Base-by-base conservation (phyloP, 2,113 vertebrate species). In the Aphelocoma coerulescens region DNA sequence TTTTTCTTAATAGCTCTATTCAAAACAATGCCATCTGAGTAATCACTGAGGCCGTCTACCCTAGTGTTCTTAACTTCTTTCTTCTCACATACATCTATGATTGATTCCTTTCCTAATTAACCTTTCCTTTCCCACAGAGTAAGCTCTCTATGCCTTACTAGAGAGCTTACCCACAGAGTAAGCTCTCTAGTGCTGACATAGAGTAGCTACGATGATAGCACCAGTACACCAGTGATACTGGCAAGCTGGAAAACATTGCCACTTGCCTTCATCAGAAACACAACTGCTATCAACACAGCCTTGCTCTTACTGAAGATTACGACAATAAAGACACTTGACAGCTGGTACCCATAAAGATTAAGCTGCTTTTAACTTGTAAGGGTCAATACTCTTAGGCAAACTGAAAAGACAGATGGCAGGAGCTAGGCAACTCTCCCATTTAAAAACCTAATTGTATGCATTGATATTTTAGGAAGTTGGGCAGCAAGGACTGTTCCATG, bases 281-380 rank as follows among this genome's bases (percentile, higher is more conserved):
- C 39, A 46, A 77, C 67, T 35, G 61, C 39, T 49, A 85, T 19
- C 78, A 78, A 74, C 52, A 67, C 33, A 84, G 61, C 19, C 67
- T 84, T 76, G 71, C 33, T 83, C 55, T 46, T 69, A 58, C 75
- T 77, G 67, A 86, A 94, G 83, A 90, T 63, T 91, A 92, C 0
- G 0, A 77, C 41, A 72, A 73, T 41, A 77, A 83, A 91, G 35
- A 91, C 75, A 55, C 63, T 80, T 91, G 82, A 94, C 83, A 96
- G 92, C 91, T 93, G 92, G 85, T 33, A 69, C 55, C 33, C 55
- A 66, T 78, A 65, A 93, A 57, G 67, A 79, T 48, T 94, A 89
- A 93, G 85, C 54, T 95, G 85, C 91, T 92, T 94, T 88, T 85
- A 71, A 83, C 82, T 88, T 59, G 22, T n/a, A 86, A 69, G 4